Base-by-base conservation (phyloP, 2,113 vertebrate species). In the Ammodytes marinus region DNA sequence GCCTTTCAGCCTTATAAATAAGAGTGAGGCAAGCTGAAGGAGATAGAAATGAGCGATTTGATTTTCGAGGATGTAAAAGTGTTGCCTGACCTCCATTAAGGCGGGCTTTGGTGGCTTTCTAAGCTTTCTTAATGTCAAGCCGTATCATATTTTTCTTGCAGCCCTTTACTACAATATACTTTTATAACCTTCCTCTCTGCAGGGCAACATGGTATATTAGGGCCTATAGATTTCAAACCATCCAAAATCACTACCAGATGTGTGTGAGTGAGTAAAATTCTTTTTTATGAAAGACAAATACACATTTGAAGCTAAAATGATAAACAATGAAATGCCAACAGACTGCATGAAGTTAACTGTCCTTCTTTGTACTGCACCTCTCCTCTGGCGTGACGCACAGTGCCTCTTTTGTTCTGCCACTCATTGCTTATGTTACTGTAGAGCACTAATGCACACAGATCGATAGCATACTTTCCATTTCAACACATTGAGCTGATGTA, bases 391-490 rank as follows among this genome's bases (percentile, higher is more conserved):
- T 84, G 88, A 86, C 77, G 46, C 82, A 92, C 91, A 90, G 86
- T 76, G 76, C 64, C 80, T 83, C 90, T 93, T 93, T 94, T 93
- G 90, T 92, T 92, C 88, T 84, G 87, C 87, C 87, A 83, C 87
- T 92, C 91, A 80, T 78, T 85, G 83, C 92, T 90, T 88, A 84
- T 90, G 93, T 94, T 92, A 91, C 91, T 86, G 85, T 90, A 83
- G 85, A 87, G 69, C 85, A 78, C 89, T 93, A 93, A 94, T 92
- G 90, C 88, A 93, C 88, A 91, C 89, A 88, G 90, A 94, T 94
- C 93, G 71, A 94, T 93, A 88, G 85, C 89, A 93, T 91, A 89
- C 92, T 93, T 93, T 93, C 92, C 92, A 94, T 94, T 91, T 93
- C 91, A 91, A 89, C 93, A 93, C 91, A 75, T 75, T 65, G 60